Evolutionary conservation across 2,888 invertebrate genomes (phyloP).

Genomic region (Eupeodes luniger): DNA sequence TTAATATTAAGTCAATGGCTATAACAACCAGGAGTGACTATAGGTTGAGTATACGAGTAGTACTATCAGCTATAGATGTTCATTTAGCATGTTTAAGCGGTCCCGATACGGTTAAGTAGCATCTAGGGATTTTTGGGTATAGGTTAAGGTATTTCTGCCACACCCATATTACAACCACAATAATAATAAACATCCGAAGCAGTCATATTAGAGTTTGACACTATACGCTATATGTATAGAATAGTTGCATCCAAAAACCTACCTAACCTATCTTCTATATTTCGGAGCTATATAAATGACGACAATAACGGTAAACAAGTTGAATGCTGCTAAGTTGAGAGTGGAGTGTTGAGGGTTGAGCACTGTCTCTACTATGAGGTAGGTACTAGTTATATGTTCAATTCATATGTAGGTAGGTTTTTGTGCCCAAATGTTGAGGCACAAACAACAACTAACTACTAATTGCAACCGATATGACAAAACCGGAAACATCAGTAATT

Average conservation of each 20-base stretch:
- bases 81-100: conserved; percentile 41
- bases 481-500: conserved; percentile 77
- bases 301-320: conserved; percentile 58
- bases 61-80: neutral
- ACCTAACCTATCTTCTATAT: neutral
- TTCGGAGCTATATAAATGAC: neutral
- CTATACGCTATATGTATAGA: too few species aligned
- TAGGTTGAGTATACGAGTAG: neutral
- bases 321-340: conserved; percentile 21
- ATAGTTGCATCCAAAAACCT: neutral
- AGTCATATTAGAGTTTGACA: neutral
- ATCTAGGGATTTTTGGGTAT: conserved; percentile 47
- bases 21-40: neutral
- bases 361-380: neutral
- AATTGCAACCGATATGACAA: conserved; percentile 73
- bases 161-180: conserved; percentile 56
- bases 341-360: too few species aligned
- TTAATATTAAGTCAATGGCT: conserved; percentile 18
- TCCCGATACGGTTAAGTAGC: conserved; percentile 63
- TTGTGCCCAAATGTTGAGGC: conserved; percentile 7
- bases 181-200: conserved; percentile 38
- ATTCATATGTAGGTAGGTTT: neutral
- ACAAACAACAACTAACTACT: conserved; percentile 40
- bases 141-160: conserved; percentile 26
- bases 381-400: neutral